Base-by-base conservation (phyloP, 92 coral and sea anemone species). In the Palythoa heliodiscus region DNA sequence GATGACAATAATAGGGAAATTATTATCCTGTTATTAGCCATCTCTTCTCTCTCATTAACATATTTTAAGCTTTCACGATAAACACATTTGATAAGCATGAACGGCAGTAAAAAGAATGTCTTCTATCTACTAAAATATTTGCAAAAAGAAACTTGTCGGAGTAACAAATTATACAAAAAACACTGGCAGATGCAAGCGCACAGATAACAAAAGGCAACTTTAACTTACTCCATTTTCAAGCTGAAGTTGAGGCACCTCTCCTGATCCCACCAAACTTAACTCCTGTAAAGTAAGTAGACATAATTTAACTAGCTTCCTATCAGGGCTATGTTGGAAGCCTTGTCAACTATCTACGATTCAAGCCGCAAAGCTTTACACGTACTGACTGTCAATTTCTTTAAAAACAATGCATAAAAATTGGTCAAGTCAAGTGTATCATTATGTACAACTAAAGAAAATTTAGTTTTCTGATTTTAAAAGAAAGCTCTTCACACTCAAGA, bases 241-340 rank as follows among this genome's bases (percentile, higher is more conserved):
- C 29, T 89, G 97, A 14, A 93, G 63, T 48, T 87, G 88, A 20
- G 98, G 98, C 0, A 73, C 76, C 72, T 94, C 98, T 14, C 96
- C 93, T 50, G 98, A 92, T 72, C 98, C 98, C 9, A 92, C 87
- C 87, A 96, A 86, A 82, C 75, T 86, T 71, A 95, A 83, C 85
- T 93, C 98, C 98, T 95, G 76, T 61, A 7, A 9, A 13, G 35
- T 4, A 9, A 25, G 24, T 11, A 23, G 13, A 52, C 17, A 63
- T 19, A 7, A 19, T 63, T n/a, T 58, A 12, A 15, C 61, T 5
- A 63, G 22, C 9, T 61, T 5, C 9, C 4, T 61, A 10, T 61
- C 3, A 19, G 22, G 22, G 7, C 69, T 19, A 19, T 24, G 7
- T 1, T 10, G 1, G 25, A 63, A n/a, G 22, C 22, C 8, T 19